Evolutionary conservation across 1,140 invertebrate species (phyloP).

Genomic region (Drosophila mayri): DNA sequence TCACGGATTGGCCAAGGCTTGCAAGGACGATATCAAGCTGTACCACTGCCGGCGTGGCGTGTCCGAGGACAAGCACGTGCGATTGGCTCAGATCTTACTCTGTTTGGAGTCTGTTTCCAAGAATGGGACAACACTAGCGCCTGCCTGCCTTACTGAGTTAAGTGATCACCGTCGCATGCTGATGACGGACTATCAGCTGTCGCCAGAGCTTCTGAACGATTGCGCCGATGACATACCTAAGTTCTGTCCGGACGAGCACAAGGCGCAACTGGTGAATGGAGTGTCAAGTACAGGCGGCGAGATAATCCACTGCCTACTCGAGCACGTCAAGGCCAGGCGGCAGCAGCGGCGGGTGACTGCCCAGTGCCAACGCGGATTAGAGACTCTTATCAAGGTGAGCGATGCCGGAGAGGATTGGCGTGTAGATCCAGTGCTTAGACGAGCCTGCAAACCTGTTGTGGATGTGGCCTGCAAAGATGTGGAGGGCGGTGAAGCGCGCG

Average conservation of each 20-base stretch:
- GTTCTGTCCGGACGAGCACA: slow-evolving; percentile 90
- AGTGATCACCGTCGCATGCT: slow-evolving; percentile 95
- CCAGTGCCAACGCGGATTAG: slow-evolving; percentile 90
- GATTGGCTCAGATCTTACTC: slow-evolving; percentile 95
- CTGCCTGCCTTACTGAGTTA: slow-evolving; percentile 94
- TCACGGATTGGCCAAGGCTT: slow-evolving; percentile 94
- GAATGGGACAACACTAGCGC: slow-evolving; percentile 90
- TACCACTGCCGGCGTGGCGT: slow-evolving; percentile 91
- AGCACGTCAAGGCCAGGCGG: slow-evolving; percentile 90
- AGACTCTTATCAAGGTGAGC: slow-evolving; percentile 91
- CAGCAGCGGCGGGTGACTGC: slow-evolving; percentile 88
- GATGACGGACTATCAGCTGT: slow-evolving; percentile 94
- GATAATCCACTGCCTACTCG: slow-evolving; percentile 98
- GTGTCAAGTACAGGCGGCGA: slow-evolving; percentile 88
- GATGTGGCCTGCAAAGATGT: slow-evolving; percentile 89
- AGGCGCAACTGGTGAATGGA: slow-evolving; percentile 81
- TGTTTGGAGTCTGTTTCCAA: slow-evolving; percentile 95
- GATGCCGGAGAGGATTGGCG: slow-evolving; percentile 96
- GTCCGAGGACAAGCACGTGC: slow-evolving; percentile 92
- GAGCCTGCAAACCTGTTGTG: slow-evolving; percentile 94
- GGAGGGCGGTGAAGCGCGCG: slow-evolving; percentile 89
- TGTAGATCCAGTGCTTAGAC: slow-evolving; percentile 94
- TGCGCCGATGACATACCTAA: slow-evolving; percentile 94
- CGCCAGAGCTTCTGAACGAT: slow-evolving; percentile 92
- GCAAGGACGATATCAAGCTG: slow-evolving; percentile 94